phyloP scores from a whole-genome alignment of 2,888 invertebrate species.

The Drosophila nigricruria region DNA sequence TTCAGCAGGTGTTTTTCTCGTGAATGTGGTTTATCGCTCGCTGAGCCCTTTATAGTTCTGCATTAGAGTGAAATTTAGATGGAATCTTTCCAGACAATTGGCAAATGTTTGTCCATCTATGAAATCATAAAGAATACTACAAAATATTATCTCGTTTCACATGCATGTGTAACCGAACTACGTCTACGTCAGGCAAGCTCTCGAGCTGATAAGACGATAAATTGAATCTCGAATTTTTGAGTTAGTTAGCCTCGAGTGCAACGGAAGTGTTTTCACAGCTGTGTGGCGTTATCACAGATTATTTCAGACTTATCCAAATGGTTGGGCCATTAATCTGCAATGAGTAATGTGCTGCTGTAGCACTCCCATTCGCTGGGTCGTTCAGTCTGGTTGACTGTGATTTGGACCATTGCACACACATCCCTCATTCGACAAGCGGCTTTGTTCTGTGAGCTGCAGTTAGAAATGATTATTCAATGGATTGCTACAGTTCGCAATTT shows the following conservation, averaged over 20 bases:
- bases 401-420: slow-evolving; percentile 33
- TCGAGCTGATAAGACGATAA: slow-evolving; percentile 25
- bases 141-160: slow-evolving; percentile 23
- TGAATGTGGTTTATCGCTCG: slow-evolving; percentile 28
- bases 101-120: slow-evolving; percentile 63
- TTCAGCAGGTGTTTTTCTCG: slow-evolving; percentile 49
- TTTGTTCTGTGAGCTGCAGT: slow-evolving; percentile 20
- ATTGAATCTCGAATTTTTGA: slow-evolving; percentile 10
- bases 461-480: slow-evolving; percentile 24
- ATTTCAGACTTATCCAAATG: slow-evolving; percentile 50
- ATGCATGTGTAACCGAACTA: slow-evolving; percentile 8
- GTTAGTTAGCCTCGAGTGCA: slow-evolving; percentile 24
- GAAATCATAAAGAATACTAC: slow-evolving; percentile 44
- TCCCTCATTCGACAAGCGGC: slow-evolving; percentile 20
- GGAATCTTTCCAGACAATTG: slow-evolving; percentile 55
- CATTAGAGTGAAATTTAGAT: slow-evolving; percentile 44
- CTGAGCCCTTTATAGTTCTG: slow-evolving; percentile 39
- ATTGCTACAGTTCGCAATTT: not conserved
- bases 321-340: slow-evolving; percentile 50
- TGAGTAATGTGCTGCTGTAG: slow-evolving; percentile 46
- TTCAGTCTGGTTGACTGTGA: slow-evolving; percentile 17
- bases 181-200: slow-evolving; percentile 26
- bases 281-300: slow-evolving; percentile 29
- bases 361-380: slow-evolving; percentile 19
- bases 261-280: slow-evolving; percentile 59